Conservation (phyloP, 2,797 vertebrate species). For the Bradypus variegatus region DNA sequence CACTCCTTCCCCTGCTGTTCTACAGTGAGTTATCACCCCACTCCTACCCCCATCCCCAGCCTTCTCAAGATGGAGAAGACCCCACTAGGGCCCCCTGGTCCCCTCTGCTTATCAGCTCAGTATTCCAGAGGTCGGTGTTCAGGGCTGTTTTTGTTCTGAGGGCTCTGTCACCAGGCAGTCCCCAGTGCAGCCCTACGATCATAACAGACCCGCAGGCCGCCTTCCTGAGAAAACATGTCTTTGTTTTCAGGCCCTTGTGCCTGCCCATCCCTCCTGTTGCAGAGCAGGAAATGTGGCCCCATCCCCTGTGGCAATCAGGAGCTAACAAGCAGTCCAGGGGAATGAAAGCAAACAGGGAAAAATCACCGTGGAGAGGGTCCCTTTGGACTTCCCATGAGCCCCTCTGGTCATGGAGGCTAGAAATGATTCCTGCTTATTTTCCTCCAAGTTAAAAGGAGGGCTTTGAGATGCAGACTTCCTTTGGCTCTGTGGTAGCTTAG, state of each 20-base stretch:
- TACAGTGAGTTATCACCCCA: background rate
- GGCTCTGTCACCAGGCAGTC: background rate
- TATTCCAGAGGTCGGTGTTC: background rate
- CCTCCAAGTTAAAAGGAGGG: background rate
- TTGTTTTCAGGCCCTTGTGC: constrained; percentile 7
- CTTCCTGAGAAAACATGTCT: constrained; percentile 31
- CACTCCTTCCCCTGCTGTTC: background rate
- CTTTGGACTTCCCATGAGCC: background rate
- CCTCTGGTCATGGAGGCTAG: background rate
- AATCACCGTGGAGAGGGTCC: background rate
- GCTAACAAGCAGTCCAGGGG: background rate
- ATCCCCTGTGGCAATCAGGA: background rate
- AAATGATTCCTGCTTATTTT: background rate
- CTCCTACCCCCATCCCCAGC: background rate
- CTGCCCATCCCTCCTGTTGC: background rate
- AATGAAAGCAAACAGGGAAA: background rate
- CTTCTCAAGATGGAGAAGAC: background rate
- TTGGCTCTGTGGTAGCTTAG: background rate
- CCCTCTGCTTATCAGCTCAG: background rate
- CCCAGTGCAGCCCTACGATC: background rate
- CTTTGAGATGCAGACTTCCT: background rate
- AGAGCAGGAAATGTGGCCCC: background rate
- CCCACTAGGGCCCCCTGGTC: fast-evolving
- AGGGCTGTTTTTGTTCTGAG: background rate
- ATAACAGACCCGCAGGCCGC: background rate